These are phyloP conservation scores for Micropterix aruncella DNA, from an alignment of 2,888 invertebrate species.

Conservation along the genomic window DNA sequence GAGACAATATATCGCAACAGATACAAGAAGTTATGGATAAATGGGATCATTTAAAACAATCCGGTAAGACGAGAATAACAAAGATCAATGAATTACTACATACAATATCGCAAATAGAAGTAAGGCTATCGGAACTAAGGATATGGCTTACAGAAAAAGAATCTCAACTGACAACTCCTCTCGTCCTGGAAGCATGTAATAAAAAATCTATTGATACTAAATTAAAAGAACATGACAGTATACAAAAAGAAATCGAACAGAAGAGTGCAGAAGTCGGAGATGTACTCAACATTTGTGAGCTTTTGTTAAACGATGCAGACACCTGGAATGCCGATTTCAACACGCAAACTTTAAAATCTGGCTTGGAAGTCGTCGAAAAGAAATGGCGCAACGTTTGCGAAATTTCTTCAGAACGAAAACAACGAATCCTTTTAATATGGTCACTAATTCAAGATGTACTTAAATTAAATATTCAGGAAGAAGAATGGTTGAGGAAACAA, in stretches of 20 bases:
- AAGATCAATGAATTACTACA: conserved; percentile 60
- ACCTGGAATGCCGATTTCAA: conserved; percentile 58
- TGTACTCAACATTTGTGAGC: conserved; percentile 64
- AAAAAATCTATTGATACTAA: conserved; percentile 53
- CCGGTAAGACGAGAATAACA: conserved; percentile 49
- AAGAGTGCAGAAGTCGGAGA: conserved; percentile 68
- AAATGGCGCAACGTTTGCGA: conserved; percentile 69
- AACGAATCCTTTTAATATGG: conserved; percentile 48
- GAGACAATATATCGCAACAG: conserved; percentile 16
- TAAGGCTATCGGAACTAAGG: conserved; percentile 55
- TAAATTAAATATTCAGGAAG: conserved; percentile 38
- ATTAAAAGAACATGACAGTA: conserved; percentile 53
- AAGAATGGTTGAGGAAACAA: conserved; percentile 45
- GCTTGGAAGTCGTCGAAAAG: conserved; percentile 57
- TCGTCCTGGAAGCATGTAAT: conserved; percentile 50
- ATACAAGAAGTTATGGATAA: conserved; percentile 48
- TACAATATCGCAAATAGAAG: conserved; percentile 56
- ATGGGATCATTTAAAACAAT: conserved; percentile 52
- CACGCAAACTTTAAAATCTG: conserved; percentile 48
- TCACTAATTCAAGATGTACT: conserved; percentile 43
- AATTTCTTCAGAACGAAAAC: conserved; percentile 50
- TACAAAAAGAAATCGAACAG: conserved; percentile 61
- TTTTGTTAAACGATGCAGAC: conserved; percentile 61
- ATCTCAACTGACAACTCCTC: conserved; percentile 48
- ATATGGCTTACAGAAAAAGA: conserved; percentile 61